A percentile compares a stretch with the other conserved stretches of the same genome.
These are phyloP conservation scores for Leucoptera coffeella DNA, from an alignment of 2,888 invertebrate species.

Conservation along the genomic window DNA sequence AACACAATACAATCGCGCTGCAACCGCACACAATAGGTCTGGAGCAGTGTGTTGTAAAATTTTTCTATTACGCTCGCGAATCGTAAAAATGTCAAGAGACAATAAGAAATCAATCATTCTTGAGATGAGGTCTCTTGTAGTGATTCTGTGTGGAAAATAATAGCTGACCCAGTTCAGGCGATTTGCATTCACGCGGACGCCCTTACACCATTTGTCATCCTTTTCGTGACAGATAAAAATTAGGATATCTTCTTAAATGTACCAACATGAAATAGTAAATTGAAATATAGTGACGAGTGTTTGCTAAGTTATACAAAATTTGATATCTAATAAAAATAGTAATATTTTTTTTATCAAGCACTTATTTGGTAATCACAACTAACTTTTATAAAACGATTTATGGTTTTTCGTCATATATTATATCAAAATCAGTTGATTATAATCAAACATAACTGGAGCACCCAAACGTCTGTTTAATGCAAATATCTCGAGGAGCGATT, in stretches of 20 bases:
- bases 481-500: too few species aligned
- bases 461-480: too few species aligned
- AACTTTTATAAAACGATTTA: too few species aligned
- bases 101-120: constrained; percentile 43
- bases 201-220: constrained; percentile 36
- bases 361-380: too few species aligned
- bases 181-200: constrained; percentile 40
- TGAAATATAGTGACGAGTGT: too few species aligned
- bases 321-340: too few species aligned
- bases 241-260: constrained; percentile 1
- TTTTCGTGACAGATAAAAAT: constrained; percentile 18
- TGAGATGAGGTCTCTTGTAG: constrained; percentile 22
- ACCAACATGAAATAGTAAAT: too few species aligned
- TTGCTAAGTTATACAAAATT: too few species aligned
- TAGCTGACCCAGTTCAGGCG: constrained; percentile 40
- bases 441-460: too few species aligned
- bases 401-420: too few species aligned
- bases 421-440: too few species aligned
- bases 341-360: too few species aligned
- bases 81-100: constrained; percentile 36
- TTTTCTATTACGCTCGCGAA: constrained; percentile 26
- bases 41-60: constrained; percentile 18
- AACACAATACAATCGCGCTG: constrained; percentile 15
- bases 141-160: constrained; percentile 36
- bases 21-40: constrained; percentile 22